These are phyloP conservation scores for Pimephales promelas DNA, from an alignment of 2,113 vertebrate species.

Conservation along the genomic window DNA sequence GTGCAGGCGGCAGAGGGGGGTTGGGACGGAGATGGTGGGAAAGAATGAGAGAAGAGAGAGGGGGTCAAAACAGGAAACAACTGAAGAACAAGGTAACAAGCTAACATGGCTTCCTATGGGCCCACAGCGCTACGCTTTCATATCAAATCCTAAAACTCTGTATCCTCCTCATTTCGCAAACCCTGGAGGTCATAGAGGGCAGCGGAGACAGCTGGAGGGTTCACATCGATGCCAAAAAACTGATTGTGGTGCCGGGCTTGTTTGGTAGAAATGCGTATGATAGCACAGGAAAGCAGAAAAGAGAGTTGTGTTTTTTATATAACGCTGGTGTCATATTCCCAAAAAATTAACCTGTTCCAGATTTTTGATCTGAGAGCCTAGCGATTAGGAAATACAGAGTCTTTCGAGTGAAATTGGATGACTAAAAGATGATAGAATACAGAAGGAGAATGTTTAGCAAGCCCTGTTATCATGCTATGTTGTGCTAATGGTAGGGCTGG, in stretches of 20 bases:
- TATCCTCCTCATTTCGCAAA: slow-evolving; percentile 27
- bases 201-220: slow-evolving; percentile 44
- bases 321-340: not conserved
- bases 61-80: slow-evolving; percentile 62
- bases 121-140: slow-evolving; percentile 43
- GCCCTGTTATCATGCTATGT: not conserved
- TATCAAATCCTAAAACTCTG: slow-evolving; percentile 27
- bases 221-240: not conserved
- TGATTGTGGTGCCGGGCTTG: not conserved
- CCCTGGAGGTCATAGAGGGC: not conserved
- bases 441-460: not conserved
- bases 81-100: slow-evolving; percentile 39
- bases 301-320: not conserved
- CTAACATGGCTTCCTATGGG: slow-evolving; percentile 62
- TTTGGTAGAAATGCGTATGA: not conserved
- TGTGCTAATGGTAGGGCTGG: not conserved
- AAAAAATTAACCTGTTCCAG: slow-evolving; percentile 20
- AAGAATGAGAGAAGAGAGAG: slow-evolving; percentile 22
- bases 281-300: not conserved
- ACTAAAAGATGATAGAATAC: not conserved
- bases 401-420: not conserved
- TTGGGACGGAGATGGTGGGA: not conserved
- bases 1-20: not conserved
- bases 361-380: not conserved
- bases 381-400: slow-evolving; percentile 2